Conservation (phyloP, 2,797 vertebrate genomes). For the Anabas testudineus region DNA sequence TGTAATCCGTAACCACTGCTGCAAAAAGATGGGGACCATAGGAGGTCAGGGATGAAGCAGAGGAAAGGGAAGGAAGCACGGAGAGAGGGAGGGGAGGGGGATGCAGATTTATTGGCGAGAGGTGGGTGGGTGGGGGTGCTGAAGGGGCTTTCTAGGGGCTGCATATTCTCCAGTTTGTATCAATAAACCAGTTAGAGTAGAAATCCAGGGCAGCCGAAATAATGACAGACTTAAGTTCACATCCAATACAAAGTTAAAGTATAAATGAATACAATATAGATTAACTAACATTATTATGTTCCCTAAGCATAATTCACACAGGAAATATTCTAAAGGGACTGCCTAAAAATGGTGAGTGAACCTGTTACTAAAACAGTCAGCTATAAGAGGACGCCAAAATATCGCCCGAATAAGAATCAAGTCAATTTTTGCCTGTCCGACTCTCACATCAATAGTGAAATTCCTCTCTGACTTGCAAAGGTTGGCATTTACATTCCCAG, state of each 20-base stretch:
- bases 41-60: constrained; percentile 64
- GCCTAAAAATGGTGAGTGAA: not conserved
- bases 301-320: not conserved
- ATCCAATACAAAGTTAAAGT: not conserved
- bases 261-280: constrained; percentile 4
- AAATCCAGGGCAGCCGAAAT: constrained; percentile 2
- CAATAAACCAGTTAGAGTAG: not conserved
- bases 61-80: constrained; percentile 70
- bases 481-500: constrained; percentile 80
- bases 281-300: not conserved
- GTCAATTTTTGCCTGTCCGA: constrained; percentile 57
- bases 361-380: constrained; percentile 5
- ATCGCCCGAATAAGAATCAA: constrained; percentile 47
- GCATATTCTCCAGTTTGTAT: not conserved
- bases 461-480: constrained; percentile 78
- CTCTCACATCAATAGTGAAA: constrained; percentile 77
- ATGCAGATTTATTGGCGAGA: constrained; percentile 43
- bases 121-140: constrained; percentile 4
- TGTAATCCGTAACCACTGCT: constrained; percentile 81
- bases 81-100: constrained; percentile 32
- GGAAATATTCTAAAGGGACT: not conserved
- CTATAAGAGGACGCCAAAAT: constrained; percentile 37
- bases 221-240: not conserved
- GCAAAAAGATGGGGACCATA: constrained; percentile 59
- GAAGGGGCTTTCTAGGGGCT: constrained; percentile 7